These are phyloP conservation scores for Ricordea florida DNA, from an alignment of 92 coral and sea anemone species.

Conservation along the genomic window DNA sequence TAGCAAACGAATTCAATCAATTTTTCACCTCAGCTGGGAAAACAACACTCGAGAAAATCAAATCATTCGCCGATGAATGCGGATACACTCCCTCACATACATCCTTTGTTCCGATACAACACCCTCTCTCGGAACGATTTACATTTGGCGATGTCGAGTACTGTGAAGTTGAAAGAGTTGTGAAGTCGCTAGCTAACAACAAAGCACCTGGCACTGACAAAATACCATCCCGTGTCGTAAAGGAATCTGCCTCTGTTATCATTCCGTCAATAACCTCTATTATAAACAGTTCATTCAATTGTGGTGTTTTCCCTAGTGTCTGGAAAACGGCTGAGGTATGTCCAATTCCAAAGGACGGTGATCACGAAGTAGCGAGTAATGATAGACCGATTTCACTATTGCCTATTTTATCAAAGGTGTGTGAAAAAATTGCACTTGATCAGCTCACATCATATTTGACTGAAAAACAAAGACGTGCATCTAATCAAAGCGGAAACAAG, in stretches of 20 bases:
- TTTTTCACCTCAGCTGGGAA: slow-evolving; percentile 27
- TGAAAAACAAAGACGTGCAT: slow-evolving; percentile 11
- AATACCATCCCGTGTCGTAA: slow-evolving; percentile 23
- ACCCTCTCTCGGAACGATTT: slow-evolving; percentile 22
- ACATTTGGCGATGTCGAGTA: slow-evolving; percentile 15
- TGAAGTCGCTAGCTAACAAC: slow-evolving; percentile 1
- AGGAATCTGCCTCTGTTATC: slow-evolving; percentile 28
- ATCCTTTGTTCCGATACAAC: background rate
- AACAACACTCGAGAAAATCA: slow-evolving; percentile 16
- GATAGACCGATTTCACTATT: slow-evolving; percentile 21
- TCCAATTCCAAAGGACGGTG: slow-evolving; percentile 1
- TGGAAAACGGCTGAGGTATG: slow-evolving; percentile 23
- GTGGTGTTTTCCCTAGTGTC: background rate
- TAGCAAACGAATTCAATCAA: slow-evolving; percentile 19
- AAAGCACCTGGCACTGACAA: slow-evolving; percentile 29
- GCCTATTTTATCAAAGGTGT: slow-evolving; percentile 11
- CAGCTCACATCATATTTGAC: slow-evolving; percentile 26
- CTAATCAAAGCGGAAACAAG: slow-evolving; percentile 46
- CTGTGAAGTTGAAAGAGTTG: background rate
- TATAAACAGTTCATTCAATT: slow-evolving; percentile 5
- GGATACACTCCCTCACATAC: slow-evolving; percentile 10
- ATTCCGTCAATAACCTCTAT: slow-evolving; percentile 12
- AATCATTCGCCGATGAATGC: slow-evolving; percentile 13
- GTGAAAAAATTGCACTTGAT: slow-evolving; percentile 16
- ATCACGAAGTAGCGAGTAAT: slow-evolving; percentile 9